Evolutionary conservation across 2,113 vertebrate species (phyloP).

Genomic region (Mionectes macconnelli): DNA sequence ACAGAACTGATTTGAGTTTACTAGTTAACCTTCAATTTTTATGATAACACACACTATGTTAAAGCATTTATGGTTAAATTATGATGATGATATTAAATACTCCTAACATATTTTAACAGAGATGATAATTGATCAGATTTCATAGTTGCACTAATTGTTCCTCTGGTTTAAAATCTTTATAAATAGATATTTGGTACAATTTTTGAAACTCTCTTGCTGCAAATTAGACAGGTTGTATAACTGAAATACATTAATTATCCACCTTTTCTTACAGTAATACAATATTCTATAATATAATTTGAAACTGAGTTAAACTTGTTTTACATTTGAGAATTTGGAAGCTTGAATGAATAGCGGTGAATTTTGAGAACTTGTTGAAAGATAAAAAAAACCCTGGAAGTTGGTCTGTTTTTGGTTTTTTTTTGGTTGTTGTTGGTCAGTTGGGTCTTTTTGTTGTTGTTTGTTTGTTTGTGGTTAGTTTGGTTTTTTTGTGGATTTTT

Average conservation of each 20-base stretch:
- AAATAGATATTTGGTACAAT: background rate
- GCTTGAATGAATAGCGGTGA: background rate
- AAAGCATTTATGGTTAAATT: background rate
- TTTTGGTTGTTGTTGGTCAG: too few species aligned
- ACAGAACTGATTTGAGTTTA: background rate
- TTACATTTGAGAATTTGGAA: background rate
- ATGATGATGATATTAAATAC: background rate
- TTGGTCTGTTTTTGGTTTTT: too few species aligned
- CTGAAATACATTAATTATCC: background rate
- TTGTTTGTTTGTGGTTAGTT: too few species aligned
- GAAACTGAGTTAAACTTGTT: background rate
- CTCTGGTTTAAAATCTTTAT: background rate
- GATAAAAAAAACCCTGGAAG: background rate
- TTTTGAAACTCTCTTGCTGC: background rate
- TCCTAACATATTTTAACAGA: background rate
- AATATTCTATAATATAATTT: background rate
- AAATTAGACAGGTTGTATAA: background rate
- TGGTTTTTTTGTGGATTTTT: too few species aligned
- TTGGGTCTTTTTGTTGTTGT: too few species aligned
- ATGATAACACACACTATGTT: background rate
- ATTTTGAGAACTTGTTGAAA: background rate
- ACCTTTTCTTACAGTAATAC: background rate
- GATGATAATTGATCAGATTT: background rate
- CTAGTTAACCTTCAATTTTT: background rate
- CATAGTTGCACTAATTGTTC: background rate